These are phyloP conservation scores for Lasioglossum marginatum DNA, from an alignment of 2,888 invertebrate species.

Conservation along the genomic window DNA sequence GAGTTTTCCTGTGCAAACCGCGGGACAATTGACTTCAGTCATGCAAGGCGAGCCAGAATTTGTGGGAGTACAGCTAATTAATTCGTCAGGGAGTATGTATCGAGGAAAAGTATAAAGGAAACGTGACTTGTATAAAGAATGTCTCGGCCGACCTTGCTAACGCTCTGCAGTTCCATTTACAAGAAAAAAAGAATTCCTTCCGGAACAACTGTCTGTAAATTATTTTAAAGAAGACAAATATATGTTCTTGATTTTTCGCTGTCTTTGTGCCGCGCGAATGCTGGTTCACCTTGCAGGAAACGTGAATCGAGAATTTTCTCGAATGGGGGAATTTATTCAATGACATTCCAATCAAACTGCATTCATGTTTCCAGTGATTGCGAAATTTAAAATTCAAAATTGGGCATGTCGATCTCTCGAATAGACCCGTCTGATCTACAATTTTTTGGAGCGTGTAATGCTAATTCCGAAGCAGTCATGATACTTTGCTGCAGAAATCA, in stretches of 20 bases:
- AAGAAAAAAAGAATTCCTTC: neutral
- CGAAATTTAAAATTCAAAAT: neutral
- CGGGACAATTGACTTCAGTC: neutral
- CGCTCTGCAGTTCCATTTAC: neutral
- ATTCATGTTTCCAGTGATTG: neutral
- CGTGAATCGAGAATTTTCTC: neutral
- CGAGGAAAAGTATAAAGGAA: neutral
- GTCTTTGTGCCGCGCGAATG: neutral
- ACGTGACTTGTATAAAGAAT: neutral
- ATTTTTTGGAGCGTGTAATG: neutral
- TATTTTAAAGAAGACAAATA: neutral
- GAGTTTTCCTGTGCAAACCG: neutral
- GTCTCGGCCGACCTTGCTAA: neutral
- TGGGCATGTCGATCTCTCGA: neutral
- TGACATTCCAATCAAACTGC: neutral
- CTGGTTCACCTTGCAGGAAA: neutral
- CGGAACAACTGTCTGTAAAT: neutral
- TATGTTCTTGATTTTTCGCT: neutral
- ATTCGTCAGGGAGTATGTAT: no score
- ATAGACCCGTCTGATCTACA: neutral
- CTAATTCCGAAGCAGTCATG: neutral
- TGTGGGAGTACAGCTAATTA: neutral
- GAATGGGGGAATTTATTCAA: neutral
- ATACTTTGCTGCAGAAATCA: neutral
- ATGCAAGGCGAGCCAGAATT: neutral